Percentiles rank a stretch among this genome's conserved stretches.
These are phyloP conservation scores for Notocelia uddmanniana DNA, from an alignment of 2,888 invertebrate species.

Conservation along the genomic window DNA sequence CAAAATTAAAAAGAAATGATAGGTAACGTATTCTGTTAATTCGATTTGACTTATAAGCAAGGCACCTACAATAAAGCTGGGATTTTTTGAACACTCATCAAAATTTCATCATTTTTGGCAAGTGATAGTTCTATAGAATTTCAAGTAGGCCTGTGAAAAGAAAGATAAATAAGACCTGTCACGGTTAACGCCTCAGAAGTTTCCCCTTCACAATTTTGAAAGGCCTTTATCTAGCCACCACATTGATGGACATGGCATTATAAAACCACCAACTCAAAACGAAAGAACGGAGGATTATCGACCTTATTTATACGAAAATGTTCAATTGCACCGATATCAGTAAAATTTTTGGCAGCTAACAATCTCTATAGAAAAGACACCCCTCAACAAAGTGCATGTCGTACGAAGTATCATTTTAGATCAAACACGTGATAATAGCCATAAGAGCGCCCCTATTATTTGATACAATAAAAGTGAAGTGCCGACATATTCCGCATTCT, in stretches of 20 bases:
- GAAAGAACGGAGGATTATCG: constrained; percentile 55
- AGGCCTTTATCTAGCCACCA: constrained; percentile 48
- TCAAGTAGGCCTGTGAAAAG: constrained; percentile 44
- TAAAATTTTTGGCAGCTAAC: constrained; percentile 55
- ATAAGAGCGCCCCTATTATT: constrained; percentile 86
- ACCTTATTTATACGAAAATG: constrained; percentile 56
- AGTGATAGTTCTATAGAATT: constrained; percentile 42
- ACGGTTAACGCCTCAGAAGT: constrained; percentile 42
- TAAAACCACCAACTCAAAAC: constrained; percentile 55
- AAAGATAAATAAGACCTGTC: constrained; percentile 48
- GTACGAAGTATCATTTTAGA: constrained; percentile 84
- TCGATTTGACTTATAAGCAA: background rate
- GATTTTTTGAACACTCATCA: constrained; percentile 28
- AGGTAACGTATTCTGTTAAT: background rate
- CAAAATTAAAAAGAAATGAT: too few species aligned
- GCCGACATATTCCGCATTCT: constrained; percentile 85
- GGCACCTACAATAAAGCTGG: background rate
- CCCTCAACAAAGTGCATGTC: constrained; percentile 65
- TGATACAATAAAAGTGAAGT: constrained; percentile 86
- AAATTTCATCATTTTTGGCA: constrained; percentile 27
- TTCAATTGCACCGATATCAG: constrained; percentile 59
- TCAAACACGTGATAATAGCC: constrained; percentile 85
- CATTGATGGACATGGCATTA: constrained; percentile 52
- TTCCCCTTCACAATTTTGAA: constrained; percentile 47
- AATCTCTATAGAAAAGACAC: constrained; percentile 64